These are phyloP conservation scores for Heliconius nattereri DNA, from an alignment of 1,140 invertebrate species.

Conservation along the genomic window DNA sequence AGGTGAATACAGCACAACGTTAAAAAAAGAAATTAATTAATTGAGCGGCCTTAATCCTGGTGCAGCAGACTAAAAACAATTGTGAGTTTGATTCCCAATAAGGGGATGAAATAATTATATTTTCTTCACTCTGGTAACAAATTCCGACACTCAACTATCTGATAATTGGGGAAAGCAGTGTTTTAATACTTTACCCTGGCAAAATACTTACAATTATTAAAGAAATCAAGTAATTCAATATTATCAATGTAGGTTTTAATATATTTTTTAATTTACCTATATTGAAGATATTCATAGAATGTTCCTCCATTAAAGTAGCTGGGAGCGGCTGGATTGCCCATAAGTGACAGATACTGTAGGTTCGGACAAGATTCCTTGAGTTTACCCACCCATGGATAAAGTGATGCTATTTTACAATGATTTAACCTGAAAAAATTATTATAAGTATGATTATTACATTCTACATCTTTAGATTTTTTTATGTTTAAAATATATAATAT, in stretches of 20 bases:
- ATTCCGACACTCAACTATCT: too few species aligned
- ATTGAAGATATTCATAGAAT: slow-evolving; percentile 89
- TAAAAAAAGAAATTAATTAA: too few species aligned
- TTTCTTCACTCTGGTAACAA: too few species aligned
- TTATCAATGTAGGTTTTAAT: neutral
- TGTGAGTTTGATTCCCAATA: too few species aligned
- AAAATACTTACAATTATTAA: too few species aligned
- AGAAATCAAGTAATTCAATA: too few species aligned
- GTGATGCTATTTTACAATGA: slow-evolving; percentile 86
- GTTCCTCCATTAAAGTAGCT: slow-evolving; percentile 88
- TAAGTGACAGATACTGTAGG: slow-evolving; percentile 86
- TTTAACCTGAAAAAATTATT: slow-evolving; percentile 82
- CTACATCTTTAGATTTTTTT: neutral
- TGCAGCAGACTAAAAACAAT: too few species aligned
- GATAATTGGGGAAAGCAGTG: too few species aligned
- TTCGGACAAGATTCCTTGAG: slow-evolving; percentile 85
- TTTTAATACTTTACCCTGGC: too few species aligned
- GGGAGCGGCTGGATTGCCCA: slow-evolving; percentile 90
- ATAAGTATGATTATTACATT: neutral
- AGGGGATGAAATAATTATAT: too few species aligned
- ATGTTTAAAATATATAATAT: neutral
- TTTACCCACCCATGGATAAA: slow-evolving; percentile 87
- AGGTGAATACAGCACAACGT: too few species aligned
- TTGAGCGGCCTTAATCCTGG: too few species aligned
- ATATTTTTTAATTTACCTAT: slow-evolving; percentile 82